These are phyloP conservation scores for Etheostoma spectabile DNA, from an alignment of 2,113 vertebrate species.

Conservation along the genomic window DNA sequence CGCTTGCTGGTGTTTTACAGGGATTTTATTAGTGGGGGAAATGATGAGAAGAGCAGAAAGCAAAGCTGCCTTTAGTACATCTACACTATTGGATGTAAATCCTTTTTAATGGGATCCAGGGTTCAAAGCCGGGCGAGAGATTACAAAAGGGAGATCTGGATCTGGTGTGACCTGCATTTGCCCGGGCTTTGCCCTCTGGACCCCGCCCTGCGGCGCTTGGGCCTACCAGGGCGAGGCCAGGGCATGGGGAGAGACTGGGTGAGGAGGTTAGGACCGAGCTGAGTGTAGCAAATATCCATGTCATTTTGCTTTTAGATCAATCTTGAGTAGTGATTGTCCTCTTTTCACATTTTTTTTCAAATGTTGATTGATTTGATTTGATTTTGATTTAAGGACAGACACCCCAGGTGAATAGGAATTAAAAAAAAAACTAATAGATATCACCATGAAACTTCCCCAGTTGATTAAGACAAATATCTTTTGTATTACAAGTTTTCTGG, in stretches of 20 bases:
- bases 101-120: conserved; percentile 87
- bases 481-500: too few species aligned
- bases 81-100: conserved; percentile 86
- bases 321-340: background rate
- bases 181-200: conserved; percentile 50
- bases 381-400: background rate
- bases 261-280: background rate
- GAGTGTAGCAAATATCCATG: background rate
- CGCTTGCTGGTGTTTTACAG: conserved; percentile 48
- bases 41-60: conserved; percentile 75
- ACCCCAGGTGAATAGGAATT: too few species aligned
- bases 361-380: background rate
- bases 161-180: conserved; percentile 81
- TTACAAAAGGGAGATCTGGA: conserved; percentile 80
- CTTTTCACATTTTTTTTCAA: background rate
- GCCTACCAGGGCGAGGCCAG: background rate
- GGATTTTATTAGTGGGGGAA: conserved; percentile 58
- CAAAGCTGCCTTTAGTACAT: conserved; percentile 80
- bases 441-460: too few species aligned
- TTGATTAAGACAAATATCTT: too few species aligned
- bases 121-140: conserved; percentile 84
- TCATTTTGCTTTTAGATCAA: background rate
- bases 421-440: too few species aligned
- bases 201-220: conserved; percentile 23
- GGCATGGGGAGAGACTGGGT: background rate